Percentiles rank a stretch among this genome's conserved stretches.
Conservation (phyloP, 2,888 invertebrate genomes). For the Mesorhabditis spiculigera region DNA sequence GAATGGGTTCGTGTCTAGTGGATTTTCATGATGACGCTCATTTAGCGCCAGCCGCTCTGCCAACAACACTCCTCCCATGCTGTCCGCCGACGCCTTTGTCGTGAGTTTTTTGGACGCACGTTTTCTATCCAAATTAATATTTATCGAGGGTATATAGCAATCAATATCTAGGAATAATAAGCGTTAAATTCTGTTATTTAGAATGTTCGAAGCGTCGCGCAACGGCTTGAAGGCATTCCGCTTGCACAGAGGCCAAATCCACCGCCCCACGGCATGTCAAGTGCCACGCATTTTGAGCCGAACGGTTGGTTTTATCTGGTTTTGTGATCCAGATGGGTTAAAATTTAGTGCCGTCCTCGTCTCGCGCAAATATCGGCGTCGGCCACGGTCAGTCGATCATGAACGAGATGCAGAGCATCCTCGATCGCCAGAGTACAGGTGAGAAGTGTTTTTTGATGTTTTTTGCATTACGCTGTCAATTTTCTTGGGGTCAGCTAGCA, state of each 20-base stretch:
- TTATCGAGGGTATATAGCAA: too few relatives aligned
- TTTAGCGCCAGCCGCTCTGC: neutral
- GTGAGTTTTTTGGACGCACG: neutral
- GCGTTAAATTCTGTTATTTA: neutral
- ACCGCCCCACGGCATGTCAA: too few relatives aligned
- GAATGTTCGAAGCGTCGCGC: conserved; percentile 5
- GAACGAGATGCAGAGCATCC: neutral
- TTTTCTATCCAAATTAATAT: too few relatives aligned
- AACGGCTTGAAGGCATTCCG: neutral
- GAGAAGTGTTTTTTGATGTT: neutral
- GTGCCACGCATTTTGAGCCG: too few relatives aligned
- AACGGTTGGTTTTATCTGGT: too few relatives aligned
- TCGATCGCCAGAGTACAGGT: neutral
- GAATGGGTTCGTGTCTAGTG: neutral
- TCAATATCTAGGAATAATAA: neutral
- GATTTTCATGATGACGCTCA: neutral
- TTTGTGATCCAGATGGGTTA: too few relatives aligned
- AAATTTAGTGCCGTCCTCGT: too few relatives aligned
- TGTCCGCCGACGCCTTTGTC: neutral
- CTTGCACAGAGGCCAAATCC: neutral
- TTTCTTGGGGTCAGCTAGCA: neutral
- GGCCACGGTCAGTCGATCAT: neutral
- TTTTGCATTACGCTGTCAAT: too few relatives aligned
- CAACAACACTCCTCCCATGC: neutral
- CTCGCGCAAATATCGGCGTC: neutral